A percentile compares a stretch with the other conserved stretches of the same genome.
phyloP scores from a whole-genome alignment of 2,888 invertebrate species.

The Cryptus viduatorius region DNA sequence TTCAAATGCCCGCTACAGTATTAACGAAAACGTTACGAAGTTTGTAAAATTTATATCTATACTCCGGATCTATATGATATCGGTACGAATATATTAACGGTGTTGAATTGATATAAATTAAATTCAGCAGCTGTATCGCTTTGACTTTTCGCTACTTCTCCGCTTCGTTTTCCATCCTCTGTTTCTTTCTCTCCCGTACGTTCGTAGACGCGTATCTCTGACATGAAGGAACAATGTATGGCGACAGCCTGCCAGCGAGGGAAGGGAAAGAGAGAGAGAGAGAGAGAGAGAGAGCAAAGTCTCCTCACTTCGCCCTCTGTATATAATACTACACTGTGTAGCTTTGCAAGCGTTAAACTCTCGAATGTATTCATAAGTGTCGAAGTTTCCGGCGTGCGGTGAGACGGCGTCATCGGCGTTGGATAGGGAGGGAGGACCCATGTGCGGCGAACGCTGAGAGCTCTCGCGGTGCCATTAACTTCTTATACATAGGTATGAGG shows the following conservation, averaged over 20 bases:
- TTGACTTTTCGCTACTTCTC: constrained; percentile 27
- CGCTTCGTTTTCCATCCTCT: constrained; percentile 4
- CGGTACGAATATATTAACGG: not conserved
- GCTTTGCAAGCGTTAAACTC: constrained; percentile 51
- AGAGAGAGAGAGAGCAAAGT: not conserved
- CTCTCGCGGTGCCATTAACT: constrained; percentile 51
- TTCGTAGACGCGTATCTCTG: constrained; percentile 35
- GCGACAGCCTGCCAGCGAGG: constrained; percentile 49
- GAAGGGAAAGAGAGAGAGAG: not conserved
- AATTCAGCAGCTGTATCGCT: constrained; percentile 37
- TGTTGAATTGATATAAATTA: constrained; percentile 54
- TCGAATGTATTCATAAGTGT: constrained; percentile 68
- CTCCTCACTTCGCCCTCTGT: not conserved
- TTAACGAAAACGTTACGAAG: not conserved
- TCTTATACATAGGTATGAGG: constrained; percentile 57
- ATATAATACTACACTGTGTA: constrained; percentile 4
- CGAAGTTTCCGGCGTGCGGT: constrained; percentile 67
- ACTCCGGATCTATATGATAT: not conserved
- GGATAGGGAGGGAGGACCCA: not conserved
- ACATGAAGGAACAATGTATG: constrained; percentile 43
- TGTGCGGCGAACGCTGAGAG: constrained; percentile 41
- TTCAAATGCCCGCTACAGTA: not conserved
- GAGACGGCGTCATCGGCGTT: constrained; percentile 45
- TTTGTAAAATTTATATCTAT: constrained; percentile 33
- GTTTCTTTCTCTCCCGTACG: not conserved